Evolutionary conservation across 2,113 vertebrate genomes (phyloP), one percentile per base, ranked within the genome.

Genomic region (Riparia riparia): DNA sequence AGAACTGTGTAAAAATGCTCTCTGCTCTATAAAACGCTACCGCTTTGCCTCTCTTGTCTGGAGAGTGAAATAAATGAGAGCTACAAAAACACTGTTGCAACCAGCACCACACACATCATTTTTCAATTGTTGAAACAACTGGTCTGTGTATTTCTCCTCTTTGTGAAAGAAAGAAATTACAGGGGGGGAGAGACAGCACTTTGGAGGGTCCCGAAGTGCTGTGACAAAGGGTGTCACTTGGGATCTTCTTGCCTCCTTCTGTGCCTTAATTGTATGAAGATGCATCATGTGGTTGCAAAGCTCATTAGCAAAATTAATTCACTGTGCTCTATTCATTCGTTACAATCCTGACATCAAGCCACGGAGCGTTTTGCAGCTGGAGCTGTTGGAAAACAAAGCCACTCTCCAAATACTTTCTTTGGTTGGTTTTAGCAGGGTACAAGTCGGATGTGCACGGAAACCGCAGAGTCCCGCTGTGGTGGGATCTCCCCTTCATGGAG

Each of bases 301-400:
- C 95, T 93, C 94, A 96, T 93, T 95, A 96, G 86, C 79, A 89
- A 94, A 96, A 96, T 93, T 57, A 96, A 96, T 96, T 95, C 96
- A 94, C 95, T 95, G 72, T 82, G 82, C 44, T 95, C 60, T 72
- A 81, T 93, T 96, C 94, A 92, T 89, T 91, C 94, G 93, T 93
- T 65, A 90, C 82, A 92, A 32, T 76, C 66, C 83, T 95, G 94
- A 94, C 82, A 95, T 28, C 45, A 80, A 96, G 84, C 81, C 88
- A 80, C 42, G 14, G 37, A 94, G 70, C 28, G 3, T 91, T 96
- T 84, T 76, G 70, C 84, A 95, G 95, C 88, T 93, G 88, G 56
- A 94, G 73, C 63, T 63, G 32, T 87, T 85, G 87, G 94, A 45
- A 96, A 89, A 82, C 71, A 90, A 96, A 93, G 66, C 72, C 7